phyloP scores from a whole-genome alignment of 2,113 vertebrate genomes.

The Rhea americana region DNA sequence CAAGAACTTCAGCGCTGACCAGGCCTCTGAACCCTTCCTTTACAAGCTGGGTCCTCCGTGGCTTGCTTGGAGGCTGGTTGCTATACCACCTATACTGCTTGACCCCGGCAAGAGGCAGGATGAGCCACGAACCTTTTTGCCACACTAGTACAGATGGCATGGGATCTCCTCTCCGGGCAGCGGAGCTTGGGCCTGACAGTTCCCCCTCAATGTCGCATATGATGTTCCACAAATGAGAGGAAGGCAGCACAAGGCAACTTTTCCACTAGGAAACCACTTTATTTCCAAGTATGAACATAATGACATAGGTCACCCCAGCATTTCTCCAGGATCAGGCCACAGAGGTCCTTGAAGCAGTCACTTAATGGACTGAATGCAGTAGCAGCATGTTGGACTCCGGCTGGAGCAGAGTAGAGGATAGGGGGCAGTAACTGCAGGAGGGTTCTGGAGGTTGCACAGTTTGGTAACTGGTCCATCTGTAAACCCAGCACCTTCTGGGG shows the following conservation, averaged over 20 bases:
- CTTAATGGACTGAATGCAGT: not conserved
- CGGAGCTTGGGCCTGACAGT: not conserved
- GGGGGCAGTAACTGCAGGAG: not conserved
- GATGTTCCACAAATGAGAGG: too few relatives aligned
- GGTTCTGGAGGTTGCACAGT: accelerated
- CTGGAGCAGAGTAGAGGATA: not conserved
- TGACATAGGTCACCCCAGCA: accelerated
- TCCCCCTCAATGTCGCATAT: accelerated
- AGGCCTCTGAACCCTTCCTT: too few relatives aligned
- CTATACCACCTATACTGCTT: too few relatives aligned
- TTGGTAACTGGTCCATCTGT: not conserved
- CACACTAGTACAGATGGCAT: not conserved
- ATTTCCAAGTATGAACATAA: not conserved
- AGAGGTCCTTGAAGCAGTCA: not conserved
- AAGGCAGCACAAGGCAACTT: not conserved
- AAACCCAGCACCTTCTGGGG: not conserved
- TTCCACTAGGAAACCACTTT: not conserved
- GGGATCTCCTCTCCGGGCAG: not conserved
- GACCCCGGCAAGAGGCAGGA: not conserved
- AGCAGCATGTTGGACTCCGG: accelerated
- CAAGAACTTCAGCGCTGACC: not conserved
- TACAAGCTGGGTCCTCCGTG: not conserved
- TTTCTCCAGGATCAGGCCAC: not conserved
- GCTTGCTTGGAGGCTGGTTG: not conserved
- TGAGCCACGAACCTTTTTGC: not conserved